Evolutionary conservation across 2,888 invertebrate species (phyloP), one percentile per base, ranked within the genome.

Genomic region (Leuctra nigra): DNA sequence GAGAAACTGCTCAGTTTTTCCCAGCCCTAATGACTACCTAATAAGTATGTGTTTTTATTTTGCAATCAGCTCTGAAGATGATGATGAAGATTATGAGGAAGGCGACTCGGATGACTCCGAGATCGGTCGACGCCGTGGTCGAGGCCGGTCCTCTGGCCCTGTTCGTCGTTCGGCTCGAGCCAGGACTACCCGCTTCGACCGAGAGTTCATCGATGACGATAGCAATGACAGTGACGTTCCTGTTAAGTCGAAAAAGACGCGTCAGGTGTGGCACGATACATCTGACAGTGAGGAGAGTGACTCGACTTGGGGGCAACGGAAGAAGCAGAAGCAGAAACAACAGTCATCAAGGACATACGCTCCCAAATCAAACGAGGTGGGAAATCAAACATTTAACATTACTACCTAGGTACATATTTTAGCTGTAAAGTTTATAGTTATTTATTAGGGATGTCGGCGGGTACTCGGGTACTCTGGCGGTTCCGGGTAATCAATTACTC

Each of bases 261-360:
- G 77, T 63, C 76, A 78, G 0, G 75, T 76, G 57, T 82, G 80
- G 73, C 78, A 77, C 24, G 81, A 81, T 54, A 50, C 50, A 1
- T 77, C 80, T 0, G 78, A 78, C 53, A 77, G 78, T 38, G 79
- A 79, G 53, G 82, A 81, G 53, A 81, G 81, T 41, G 83, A 82
- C 57, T 75, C 75, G 46, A 77, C 77, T 0, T 80, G 79, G 79
- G 74, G 76, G 11, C 70, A 73, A 36, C 71, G 69, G 55, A 77
- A 75, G 64, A 75, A 75, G 64, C 75, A 71, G 70, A 50, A 35
- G 33, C 50, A 50, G 35, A 23, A 18, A 4, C n/a, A n/a, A n/a
- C 16, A 14, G 20, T 4, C 50, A 11, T 9, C 36, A 2, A 29
- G 50, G 33, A 35, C 35, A 16, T 16, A 22, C 13, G 33, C 50